A percentile compares a stretch with the other conserved stretches of the same genome.
Evolutionary conservation across 2,797 vertebrate genomes (phyloP).

Genomic region (Bradypus variegatus): DNA sequence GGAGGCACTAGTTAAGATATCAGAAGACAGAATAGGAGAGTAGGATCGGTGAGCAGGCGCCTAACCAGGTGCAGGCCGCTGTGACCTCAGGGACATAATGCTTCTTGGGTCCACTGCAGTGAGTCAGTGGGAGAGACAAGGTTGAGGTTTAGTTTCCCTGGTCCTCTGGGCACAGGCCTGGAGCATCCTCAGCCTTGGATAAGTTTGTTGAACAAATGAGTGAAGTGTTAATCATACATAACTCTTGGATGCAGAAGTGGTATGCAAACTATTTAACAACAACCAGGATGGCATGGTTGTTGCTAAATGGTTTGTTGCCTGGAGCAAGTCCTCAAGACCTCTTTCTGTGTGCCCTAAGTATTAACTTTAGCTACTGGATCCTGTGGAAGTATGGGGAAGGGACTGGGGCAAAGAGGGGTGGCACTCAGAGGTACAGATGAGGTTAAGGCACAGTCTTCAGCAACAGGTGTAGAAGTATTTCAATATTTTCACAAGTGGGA

Average conservation of each 20-base stretch:
- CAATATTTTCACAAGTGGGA: background rate
- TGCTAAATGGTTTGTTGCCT: no score
- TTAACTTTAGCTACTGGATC: background rate
- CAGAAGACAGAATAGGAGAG: background rate
- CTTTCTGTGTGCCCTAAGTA: background rate
- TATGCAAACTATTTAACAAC: background rate
- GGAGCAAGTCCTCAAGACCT: background rate
- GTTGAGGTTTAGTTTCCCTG: background rate
- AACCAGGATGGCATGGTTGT: no score
- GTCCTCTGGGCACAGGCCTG: background rate
- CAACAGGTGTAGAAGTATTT: background rate
- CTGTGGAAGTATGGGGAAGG: background rate
- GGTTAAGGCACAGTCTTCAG: no score
- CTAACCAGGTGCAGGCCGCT: no score
- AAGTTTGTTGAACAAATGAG: background rate
- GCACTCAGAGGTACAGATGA: no score
- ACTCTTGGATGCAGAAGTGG: background rate
- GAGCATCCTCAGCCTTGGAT: background rate
- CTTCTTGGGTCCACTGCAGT: background rate
- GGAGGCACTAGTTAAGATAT: background rate
- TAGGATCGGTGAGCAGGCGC: no score
- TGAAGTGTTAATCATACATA: background rate
- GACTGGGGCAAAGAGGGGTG: no score
- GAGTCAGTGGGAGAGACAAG: background rate
- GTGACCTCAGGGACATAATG: no score